Evolutionary conservation across 2,888 invertebrate genomes (phyloP).

Genomic region (Cecidostiba fungosa): DNA sequence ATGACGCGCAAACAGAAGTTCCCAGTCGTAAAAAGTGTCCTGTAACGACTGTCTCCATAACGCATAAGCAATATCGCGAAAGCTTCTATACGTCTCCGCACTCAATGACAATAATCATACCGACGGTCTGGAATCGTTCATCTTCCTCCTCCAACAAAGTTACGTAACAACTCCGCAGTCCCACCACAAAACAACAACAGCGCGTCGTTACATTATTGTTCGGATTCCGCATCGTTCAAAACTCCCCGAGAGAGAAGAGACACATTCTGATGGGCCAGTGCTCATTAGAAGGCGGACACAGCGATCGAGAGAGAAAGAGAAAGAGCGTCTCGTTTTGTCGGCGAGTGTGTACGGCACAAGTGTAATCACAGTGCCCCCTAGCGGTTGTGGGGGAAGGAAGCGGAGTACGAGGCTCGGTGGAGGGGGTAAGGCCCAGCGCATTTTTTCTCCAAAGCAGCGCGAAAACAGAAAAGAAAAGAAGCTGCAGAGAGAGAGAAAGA

Average conservation of each 20-base stretch:
- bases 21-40: slow-evolving; percentile 41
- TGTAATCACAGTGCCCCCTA: slow-evolving; percentile 79
- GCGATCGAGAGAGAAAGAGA: slow-evolving; percentile 55
- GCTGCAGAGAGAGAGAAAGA: slow-evolving; percentile 49
- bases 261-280: not conserved
- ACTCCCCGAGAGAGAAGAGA: not conserved
- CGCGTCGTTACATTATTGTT: not conserved
- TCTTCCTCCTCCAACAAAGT: not conserved
- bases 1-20: slow-evolving; percentile 29
- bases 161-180: not conserved
- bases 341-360: slow-evolving; percentile 71
- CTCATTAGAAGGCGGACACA: slow-evolving; percentile 62
- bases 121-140: not conserved
- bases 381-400: slow-evolving; percentile 67
- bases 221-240: not conserved
- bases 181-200: not conserved
- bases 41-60: not conserved
- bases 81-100: not conserved
- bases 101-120: slow-evolving; percentile 39
- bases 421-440: slow-evolving; percentile 1
- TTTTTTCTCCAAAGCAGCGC: slow-evolving; percentile 53
- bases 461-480: slow-evolving; percentile 61
- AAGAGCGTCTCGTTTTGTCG: slow-evolving; percentile 75
- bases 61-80: not conserved
- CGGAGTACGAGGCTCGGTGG: slow-evolving; percentile 21